Conservation (phyloP, 2,888 invertebrate genomes). For the Ceramica pisi region DNA sequence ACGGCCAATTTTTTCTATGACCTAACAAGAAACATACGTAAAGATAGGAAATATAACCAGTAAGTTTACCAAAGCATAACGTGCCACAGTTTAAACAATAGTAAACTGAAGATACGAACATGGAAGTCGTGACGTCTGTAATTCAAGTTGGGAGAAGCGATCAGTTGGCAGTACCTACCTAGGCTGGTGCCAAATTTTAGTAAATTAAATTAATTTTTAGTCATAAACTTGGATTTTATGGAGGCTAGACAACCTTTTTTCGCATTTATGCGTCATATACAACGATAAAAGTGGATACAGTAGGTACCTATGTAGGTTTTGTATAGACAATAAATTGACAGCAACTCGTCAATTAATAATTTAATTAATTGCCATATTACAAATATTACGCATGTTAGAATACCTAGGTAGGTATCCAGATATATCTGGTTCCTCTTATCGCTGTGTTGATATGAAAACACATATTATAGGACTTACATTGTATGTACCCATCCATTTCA, state of each 20-base stretch:
- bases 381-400: not conserved
- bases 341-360: slow-evolving; percentile 2
- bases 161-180: slow-evolving; percentile 38
- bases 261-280: slow-evolving; percentile 1
- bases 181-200: slow-evolving; percentile 28
- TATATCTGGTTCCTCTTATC: not conserved
- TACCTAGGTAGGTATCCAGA: not conserved
- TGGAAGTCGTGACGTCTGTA: slow-evolving; percentile 55
- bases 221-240: slow-evolving; percentile 39
- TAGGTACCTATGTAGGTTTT: not conserved
- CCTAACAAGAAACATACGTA: slow-evolving; percentile 6
- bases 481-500: slow-evolving; percentile 14
- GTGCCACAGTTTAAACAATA: slow-evolving; percentile 62
- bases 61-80: slow-evolving; percentile 43
- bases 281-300: not conserved
- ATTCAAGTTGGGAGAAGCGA: not conserved
- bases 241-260: slow-evolving; percentile 6
- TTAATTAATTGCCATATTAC: not conserved
- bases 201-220: slow-evolving; percentile 1
- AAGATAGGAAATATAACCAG: slow-evolving; percentile 14
- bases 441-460: not conserved
- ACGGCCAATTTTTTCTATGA: not conserved
- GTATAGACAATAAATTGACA: not conserved
- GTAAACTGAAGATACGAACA: slow-evolving; percentile 51
- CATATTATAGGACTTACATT: not conserved